Percentiles rank a stretch among this genome's conserved stretches.
Conservation (phyloP, 2,888 invertebrate species). For the Dusona sp. region DNA sequence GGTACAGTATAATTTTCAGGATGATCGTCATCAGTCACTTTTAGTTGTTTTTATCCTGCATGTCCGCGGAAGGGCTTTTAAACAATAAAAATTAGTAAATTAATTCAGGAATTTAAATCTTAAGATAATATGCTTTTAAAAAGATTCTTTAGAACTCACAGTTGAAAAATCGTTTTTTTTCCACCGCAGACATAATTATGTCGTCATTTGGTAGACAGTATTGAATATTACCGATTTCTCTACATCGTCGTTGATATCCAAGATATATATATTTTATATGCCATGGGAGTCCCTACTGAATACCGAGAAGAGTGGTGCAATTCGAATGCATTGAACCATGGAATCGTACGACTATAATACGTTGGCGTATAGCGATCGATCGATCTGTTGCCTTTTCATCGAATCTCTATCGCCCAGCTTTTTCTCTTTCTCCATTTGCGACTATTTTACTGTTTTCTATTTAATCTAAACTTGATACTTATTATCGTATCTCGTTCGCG, state of each 20-base stretch:
- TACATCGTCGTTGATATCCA: constrained; percentile 12
- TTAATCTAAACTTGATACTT: not conserved
- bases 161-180: not conserved
- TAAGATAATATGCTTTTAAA: not conserved
- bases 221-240: constrained; percentile 11
- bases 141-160: not conserved
- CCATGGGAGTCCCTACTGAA: not conserved
- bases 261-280: too few species aligned
- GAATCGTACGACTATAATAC: constrained; percentile 28
- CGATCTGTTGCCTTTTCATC: constrained; percentile 30
- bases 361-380: constrained; percentile 50
- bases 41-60: not conserved
- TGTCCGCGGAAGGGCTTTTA: not conserved
- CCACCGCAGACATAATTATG: not conserved
- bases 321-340: constrained; percentile 50
- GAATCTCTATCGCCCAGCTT: constrained; percentile 9
- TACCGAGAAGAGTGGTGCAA: constrained; percentile 13
- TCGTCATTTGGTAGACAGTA: not conserved
- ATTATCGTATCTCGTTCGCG: not conserved
- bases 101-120: not conserved
- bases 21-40: not conserved
- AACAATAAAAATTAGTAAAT: not conserved
- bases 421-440: not conserved
- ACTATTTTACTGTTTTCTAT: constrained; percentile 2
- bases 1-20: not conserved